These are phyloP conservation scores for Pseudocheirus occidentalis DNA, from an alignment of 2,797 vertebrate species.

Conservation along the genomic window DNA sequence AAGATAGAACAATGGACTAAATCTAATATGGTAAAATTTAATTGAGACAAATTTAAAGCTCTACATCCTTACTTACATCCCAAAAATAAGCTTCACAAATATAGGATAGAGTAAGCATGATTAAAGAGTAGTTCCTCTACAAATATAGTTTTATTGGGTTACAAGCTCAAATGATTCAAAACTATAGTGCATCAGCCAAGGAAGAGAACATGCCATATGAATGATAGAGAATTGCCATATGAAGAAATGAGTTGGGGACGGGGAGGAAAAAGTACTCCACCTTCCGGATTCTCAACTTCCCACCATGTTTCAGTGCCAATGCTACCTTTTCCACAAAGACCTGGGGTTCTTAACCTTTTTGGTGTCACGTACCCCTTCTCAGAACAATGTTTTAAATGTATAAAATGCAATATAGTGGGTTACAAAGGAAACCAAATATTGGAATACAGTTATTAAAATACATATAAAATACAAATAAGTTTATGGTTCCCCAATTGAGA, in stretches of 20 bases:
- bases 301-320: background rate
- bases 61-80: background rate
- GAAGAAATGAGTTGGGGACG: background rate
- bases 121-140: background rate
- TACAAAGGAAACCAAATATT: background rate
- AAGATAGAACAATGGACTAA: background rate
- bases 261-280: background rate
- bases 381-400: background rate
- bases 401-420: background rate
- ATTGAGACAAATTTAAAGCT: background rate
- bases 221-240: background rate
- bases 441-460: background rate
- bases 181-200: background rate
- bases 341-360: background rate
- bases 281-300: background rate
- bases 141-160: background rate
- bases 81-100: background rate
- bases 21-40: background rate
- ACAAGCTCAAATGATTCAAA: background rate
- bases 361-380: background rate
- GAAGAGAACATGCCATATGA: background rate
- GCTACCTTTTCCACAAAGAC: background rate
- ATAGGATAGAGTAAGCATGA: background rate
- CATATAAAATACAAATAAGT: background rate
- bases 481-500: background rate